Evolutionary conservation across 2,113 vertebrate species (phyloP).

Genomic region (Tiliqua scincoides): DNA sequence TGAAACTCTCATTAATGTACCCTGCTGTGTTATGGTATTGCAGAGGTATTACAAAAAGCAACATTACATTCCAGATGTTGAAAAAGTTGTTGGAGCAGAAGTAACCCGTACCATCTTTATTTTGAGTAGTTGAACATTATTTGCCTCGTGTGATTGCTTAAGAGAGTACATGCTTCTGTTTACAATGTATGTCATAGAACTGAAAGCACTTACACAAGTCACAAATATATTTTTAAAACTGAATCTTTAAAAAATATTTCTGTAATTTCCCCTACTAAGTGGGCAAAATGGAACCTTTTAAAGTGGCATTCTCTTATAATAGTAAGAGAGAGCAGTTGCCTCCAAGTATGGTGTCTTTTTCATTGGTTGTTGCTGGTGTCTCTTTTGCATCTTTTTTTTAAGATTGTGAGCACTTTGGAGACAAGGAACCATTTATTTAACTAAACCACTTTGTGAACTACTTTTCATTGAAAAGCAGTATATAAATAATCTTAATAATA

Average conservation of each 20-base stretch:
- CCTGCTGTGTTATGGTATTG: constrained; percentile 68
- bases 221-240: neutral
- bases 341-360: no score
- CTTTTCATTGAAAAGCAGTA: no score
- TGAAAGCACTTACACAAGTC: neutral
- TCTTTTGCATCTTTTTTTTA: no score
- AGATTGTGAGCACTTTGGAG: no score
- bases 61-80: constrained; percentile 64
- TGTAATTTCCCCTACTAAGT: neutral
- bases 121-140: constrained; percentile 37
- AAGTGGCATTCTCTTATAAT: no score
- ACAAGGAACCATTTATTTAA: no score
- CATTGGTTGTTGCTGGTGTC: no score
- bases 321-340: no score
- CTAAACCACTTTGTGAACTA: no score
- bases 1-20: constrained; percentile 67
- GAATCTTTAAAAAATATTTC: neutral
- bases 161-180: neutral
- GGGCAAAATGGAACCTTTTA: no score
- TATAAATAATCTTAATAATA: no score
- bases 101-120: constrained; percentile 31
- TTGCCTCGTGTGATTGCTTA: constrained; percentile 1
- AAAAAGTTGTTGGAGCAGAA: constrained; percentile 52
- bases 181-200: neutral
- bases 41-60: constrained; percentile 61